These are phyloP conservation scores for Paradoxurus hermaphroditus DNA, from an alignment of 2,113 vertebrate species.

Conservation along the genomic window DNA sequence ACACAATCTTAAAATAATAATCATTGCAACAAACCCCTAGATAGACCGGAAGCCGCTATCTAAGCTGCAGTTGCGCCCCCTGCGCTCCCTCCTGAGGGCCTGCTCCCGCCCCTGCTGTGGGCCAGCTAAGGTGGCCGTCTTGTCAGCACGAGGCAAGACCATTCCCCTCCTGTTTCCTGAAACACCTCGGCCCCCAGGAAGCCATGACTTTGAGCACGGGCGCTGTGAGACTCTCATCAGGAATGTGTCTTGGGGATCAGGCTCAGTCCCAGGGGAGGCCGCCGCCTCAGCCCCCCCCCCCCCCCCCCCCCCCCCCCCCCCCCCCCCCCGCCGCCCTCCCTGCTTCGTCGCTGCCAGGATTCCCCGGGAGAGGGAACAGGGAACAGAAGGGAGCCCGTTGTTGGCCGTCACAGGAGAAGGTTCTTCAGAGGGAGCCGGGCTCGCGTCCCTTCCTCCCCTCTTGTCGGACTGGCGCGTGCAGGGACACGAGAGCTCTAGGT, in stretches of 20 bases:
- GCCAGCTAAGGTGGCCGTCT: rapidly evolving
- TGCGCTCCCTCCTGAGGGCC: neutral
- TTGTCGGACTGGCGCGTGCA: neutral
- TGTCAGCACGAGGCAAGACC: rapidly evolving
- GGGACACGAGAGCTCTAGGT: neutral
- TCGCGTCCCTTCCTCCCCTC: neutral
- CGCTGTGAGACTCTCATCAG: neutral
- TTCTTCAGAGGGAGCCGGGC: neutral
- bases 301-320: rapidly evolving
- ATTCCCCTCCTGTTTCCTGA: neutral
- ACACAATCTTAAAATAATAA: too few species aligned
- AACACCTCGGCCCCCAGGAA: neutral
- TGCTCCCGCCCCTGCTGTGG: neutral
- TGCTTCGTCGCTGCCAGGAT: neutral
- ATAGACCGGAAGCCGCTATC: neutral
- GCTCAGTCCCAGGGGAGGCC: neutral
- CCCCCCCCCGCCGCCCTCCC: neutral
- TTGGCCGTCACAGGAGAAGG: neutral
- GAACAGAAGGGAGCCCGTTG: neutral
- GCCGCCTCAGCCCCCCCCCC: neutral
- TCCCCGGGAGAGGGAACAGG: neutral
- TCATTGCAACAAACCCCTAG: neutral
- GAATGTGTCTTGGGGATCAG: neutral
- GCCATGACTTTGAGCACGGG: neutral
- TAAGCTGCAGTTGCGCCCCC: neutral